Base-by-base conservation (phyloP, 2,888 invertebrate genomes). In the Agrotis segetum region DNA sequence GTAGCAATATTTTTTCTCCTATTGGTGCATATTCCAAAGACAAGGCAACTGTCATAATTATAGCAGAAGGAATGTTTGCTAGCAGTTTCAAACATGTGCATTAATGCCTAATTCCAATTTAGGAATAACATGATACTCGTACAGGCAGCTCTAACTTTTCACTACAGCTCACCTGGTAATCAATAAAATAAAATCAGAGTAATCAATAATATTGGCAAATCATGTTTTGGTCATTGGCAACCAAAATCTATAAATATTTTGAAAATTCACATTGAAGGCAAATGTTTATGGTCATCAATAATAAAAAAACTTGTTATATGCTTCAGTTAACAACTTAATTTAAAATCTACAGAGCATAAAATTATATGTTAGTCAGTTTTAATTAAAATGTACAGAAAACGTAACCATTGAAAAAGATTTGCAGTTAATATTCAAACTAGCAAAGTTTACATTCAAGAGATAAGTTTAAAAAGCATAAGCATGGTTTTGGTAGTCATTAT, bases 391-490 rank as follows among this genome's bases (percentile, higher is more conserved):
- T 44, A 19, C 52, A 40, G 65, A 55, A 44, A 24, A 1, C n/a
- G 52, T 61, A 62, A 21, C 49, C 44, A 66, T 60, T 72, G 29
- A 67, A 64, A 47, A 1, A 9, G 17, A 13, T 34, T 73, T 47
- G 4, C 3, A 40, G 9, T 11, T 9, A 40, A 1, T 24, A 24
- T 24, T 24, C 7, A 24, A 16, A 44, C 24, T 7, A 24, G 17
- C 4, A 24, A 17, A 49, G n/a, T 34, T 65, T 14, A 29, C 9
- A 34, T 21, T 5, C 29, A 40, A 14, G 13, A 11, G 11, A 40
- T 40, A 9, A 40, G 40, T 40, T 11, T 11, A 40, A 11, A 40
- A 40, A 40, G 40, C 40, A 11, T 40, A 40, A 9, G 1, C 1
- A 5, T 11, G 40, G 40, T 40, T 40, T 40, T 40, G 9, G 34